A percentile compares a stretch with the other conserved stretches of the same genome.
Evolutionary conservation across 1,140 invertebrate genomes (phyloP).

Genomic region (Apocrypta bakeri): DNA sequence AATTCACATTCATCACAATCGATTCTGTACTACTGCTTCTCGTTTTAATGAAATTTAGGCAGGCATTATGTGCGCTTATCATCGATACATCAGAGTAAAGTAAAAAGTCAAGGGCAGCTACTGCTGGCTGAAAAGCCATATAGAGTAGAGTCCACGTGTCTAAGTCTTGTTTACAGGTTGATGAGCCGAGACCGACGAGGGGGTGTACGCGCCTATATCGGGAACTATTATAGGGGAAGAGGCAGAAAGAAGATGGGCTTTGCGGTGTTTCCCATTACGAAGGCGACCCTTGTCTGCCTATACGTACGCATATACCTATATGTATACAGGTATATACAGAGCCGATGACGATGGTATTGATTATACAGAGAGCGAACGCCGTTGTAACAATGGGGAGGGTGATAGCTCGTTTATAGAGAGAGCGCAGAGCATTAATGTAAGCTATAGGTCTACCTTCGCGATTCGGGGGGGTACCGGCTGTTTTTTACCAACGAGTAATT

Average conservation of each 20-base stretch:
- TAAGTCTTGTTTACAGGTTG: conserved; percentile 1
- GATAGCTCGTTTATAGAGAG: conserved; percentile 1
- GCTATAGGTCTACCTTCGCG: background rate
- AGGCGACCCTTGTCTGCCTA: conserved; percentile 10
- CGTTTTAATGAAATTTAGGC: background rate
- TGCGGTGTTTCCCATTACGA: conserved; percentile 65
- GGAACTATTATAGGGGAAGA: conserved; percentile 56
- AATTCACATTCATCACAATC: background rate
- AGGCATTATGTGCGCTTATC: background rate
- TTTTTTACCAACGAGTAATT: background rate
- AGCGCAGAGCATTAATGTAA: background rate
- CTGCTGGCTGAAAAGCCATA: background rate
- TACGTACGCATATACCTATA: background rate
- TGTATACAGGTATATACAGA: background rate
- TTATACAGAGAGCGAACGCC: conserved; percentile 64
- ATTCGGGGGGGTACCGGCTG: background rate
- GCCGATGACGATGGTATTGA: conserved; percentile 66
- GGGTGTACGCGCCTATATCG: conserved; percentile 52
- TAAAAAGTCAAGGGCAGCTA: conserved; percentile 20
- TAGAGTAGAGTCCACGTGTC: background rate
- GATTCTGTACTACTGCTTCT: background rate
- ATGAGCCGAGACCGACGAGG: conserved; percentile 15
- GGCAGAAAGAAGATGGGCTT: conserved; percentile 31
- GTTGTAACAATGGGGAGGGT: conserved; percentile 1
- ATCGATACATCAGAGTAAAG: background rate